Percentiles rank a stretch among this genome's conserved stretches.
These are phyloP conservation scores for Panthera leo DNA, from an alignment of 2,113 vertebrate genomes.

Conservation along the genomic window DNA sequence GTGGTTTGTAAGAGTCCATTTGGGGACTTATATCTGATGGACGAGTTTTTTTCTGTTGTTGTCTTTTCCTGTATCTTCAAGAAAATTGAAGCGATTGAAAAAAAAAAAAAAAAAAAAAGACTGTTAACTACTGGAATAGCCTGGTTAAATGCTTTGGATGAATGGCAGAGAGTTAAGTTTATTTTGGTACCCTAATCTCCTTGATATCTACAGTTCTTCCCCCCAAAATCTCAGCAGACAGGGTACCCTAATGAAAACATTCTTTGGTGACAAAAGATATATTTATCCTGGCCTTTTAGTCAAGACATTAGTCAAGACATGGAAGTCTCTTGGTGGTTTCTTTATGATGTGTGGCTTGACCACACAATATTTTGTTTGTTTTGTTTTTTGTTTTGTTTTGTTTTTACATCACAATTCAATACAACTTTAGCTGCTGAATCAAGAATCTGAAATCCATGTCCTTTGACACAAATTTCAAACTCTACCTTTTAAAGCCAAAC, in stretches of 20 bases:
- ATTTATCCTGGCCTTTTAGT: neutral
- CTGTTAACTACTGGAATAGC: neutral
- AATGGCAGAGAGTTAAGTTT: neutral
- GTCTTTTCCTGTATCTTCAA: too few species aligned
- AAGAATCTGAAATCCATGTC: neutral
- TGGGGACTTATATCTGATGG: too few species aligned
- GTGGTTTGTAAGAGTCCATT: too few species aligned
- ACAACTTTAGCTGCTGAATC: neutral
- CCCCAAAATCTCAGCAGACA: neutral
- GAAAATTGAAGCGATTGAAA: too few species aligned
- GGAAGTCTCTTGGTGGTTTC: neutral
- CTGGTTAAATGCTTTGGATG: neutral
- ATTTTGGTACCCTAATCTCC: neutral
- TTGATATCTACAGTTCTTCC: neutral
- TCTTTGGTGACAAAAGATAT: neutral
- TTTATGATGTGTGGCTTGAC: neutral
- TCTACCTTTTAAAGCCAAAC: neutral
- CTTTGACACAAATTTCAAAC: neutral
- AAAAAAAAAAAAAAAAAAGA: too few species aligned
- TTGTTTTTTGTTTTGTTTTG: neutral
- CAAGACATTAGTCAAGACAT: neutral
- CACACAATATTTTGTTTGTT: neutral
- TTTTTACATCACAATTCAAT: neutral
- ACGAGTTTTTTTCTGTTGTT: too few species aligned
- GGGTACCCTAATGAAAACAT: neutral